Percentiles rank a stretch among this genome's conserved stretches.
These are phyloP conservation scores for Machimus rusticus DNA, from an alignment of 2,888 invertebrate species.

Conservation along the genomic window DNA sequence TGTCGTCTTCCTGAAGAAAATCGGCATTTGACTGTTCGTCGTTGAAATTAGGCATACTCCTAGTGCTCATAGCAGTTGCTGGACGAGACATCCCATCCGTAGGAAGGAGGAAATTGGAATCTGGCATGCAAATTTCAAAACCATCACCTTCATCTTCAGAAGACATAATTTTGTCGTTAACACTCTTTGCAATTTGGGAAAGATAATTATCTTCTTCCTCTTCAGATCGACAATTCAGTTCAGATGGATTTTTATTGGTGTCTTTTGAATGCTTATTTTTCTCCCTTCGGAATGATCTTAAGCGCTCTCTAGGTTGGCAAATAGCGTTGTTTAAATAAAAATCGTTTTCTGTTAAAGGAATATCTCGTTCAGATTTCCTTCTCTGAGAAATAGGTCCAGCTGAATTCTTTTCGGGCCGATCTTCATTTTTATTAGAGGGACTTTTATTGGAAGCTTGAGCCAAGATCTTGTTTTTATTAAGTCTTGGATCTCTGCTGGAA, in stretches of 20 bases:
- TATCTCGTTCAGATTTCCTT: slow-evolving; percentile 20
- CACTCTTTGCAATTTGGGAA: slow-evolving; percentile 61
- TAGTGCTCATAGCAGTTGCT: slow-evolving; percentile 60
- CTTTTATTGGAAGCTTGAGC: neutral
- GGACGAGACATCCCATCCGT: slow-evolving; percentile 51
- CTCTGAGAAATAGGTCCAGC: neutral
- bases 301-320: slow-evolving; percentile 23
- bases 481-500: slow-evolving; percentile 59
- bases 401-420: neutral
- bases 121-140: slow-evolving; percentile 55
- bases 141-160: slow-evolving; percentile 60
- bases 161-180: slow-evolving; percentile 61
- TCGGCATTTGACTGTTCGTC: slow-evolving; percentile 57
- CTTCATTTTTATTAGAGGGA: neutral
- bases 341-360: neutral
- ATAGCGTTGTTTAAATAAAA: slow-evolving; percentile 13
- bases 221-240: slow-evolving; percentile 42
- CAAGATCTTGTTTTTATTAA: slow-evolving; percentile 56
- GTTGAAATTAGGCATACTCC: slow-evolving; percentile 60
- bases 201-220: slow-evolving; percentile 59
- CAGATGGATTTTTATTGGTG: neutral
- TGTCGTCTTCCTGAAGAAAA: slow-evolving; percentile 56
- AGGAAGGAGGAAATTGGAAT: slow-evolving; percentile 23
- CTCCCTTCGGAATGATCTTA: slow-evolving; percentile 15
- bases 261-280: neutral